Evolutionary conservation across 2,797 vertebrate genomes (phyloP).

Genomic region (Lemur catta): DNA sequence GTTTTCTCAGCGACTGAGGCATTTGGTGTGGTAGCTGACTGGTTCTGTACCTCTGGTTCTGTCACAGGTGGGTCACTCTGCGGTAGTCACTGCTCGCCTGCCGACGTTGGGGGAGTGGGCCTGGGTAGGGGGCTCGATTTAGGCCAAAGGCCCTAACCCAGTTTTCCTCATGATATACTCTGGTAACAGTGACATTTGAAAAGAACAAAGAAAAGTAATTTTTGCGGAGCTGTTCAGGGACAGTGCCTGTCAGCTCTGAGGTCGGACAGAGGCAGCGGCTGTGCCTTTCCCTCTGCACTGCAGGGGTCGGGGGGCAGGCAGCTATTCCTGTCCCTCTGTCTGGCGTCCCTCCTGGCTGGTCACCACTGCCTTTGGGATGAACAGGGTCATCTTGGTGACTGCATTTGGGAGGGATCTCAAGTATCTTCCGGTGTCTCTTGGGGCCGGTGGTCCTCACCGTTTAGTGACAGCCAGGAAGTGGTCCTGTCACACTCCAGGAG

Average conservation of each 20-base stretch:
- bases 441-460: background rate
- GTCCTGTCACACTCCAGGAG: background rate
- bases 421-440: background rate
- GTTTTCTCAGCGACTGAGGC: rapidly evolving
- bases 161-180: background rate
- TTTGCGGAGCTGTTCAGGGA: background rate
- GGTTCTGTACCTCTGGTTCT: background rate
- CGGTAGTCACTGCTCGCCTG: background rate
- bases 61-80: background rate
- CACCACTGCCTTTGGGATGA: rapidly evolving
- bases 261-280: background rate
- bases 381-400: background rate
- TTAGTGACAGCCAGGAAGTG: background rate
- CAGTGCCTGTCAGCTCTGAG: background rate
- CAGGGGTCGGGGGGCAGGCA: rapidly evolving
- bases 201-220: background rate
- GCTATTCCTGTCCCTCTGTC: background rate
- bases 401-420: background rate
- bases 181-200: background rate
- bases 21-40: background rate
- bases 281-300: background rate
- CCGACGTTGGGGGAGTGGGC: background rate
- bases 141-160: background rate
- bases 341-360: background rate
- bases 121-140: background rate